phyloP scores from a whole-genome alignment of 2,113 vertebrate genomes.

The Hemicordylus capensis region DNA sequence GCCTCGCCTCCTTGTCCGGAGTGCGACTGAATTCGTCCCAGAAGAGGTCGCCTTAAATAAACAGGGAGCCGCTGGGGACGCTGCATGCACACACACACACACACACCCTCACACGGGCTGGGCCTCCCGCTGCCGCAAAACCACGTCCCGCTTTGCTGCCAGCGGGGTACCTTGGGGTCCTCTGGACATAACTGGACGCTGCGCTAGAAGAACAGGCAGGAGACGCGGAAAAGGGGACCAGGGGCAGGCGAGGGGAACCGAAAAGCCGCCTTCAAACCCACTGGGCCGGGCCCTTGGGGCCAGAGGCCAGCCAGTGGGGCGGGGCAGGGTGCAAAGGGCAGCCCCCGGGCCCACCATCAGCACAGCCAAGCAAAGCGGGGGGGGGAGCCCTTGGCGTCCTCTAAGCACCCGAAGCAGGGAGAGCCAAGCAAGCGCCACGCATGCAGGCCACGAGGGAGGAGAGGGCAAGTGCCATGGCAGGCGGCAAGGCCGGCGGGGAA shows the following conservation, averaged over 20 bases:
- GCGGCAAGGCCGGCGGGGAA: constrained; percentile 37
- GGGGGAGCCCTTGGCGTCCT: constrained; percentile 14
- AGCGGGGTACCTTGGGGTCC: not conserved
- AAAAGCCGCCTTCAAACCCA: not conserved
- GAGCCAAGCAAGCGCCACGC: constrained; percentile 47
- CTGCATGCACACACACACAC: not conserved
- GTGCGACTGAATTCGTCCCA: not conserved
- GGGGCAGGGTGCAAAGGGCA: constrained; percentile 32
- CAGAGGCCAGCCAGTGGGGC: not conserved
- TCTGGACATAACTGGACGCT: fast-evolving
- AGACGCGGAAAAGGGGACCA: constrained; percentile 22
- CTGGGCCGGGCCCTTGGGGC: not conserved
- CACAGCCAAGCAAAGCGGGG: constrained; percentile 57
- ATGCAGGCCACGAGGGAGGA: constrained; percentile 55
- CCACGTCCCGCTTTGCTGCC: not conserved
- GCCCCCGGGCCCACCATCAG: constrained; percentile 50
- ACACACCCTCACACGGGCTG: too few relatives aligned
- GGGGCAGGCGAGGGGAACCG: constrained; percentile 13
- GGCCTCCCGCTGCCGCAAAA: not conserved
- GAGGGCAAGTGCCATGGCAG: constrained; percentile 36
- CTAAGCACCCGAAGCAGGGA: constrained; percentile 15
- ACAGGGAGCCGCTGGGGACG: too few relatives aligned
- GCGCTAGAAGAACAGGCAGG: constrained; percentile 36
- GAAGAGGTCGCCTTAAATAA: not conserved
- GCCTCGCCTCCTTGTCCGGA: not conserved